Conservation (phyloP, 2,888 invertebrate species). For the Catonia carolina region DNA sequence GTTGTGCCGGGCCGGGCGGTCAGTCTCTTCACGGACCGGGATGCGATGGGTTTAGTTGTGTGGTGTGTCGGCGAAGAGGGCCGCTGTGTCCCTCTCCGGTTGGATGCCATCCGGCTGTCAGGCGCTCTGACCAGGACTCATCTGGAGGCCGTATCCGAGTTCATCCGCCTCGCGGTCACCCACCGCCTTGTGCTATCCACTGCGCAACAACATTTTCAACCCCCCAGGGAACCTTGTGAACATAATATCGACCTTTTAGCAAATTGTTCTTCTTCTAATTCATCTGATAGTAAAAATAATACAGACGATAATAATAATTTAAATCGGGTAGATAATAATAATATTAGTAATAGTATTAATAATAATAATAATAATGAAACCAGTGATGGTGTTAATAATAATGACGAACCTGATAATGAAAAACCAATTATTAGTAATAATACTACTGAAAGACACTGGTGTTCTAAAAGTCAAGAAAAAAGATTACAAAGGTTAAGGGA, state of each 20-base stretch:
- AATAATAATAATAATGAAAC: not conserved
- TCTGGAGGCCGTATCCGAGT: conserved; percentile 58
- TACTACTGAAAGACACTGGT: conserved; percentile 19
- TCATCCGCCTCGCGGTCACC: conserved; percentile 57
- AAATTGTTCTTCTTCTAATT: too few species aligned
- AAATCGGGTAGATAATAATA: not conserved
- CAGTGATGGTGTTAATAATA: not conserved
- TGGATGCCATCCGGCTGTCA: conserved; percentile 59
- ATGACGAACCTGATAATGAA: too few species aligned
- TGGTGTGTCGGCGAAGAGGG: conserved; percentile 59
- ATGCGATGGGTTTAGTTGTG: conserved; percentile 46
- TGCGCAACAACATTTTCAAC: not conserved
- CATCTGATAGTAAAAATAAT: not conserved
- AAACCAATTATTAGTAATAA: not conserved
- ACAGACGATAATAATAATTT: not conserved
- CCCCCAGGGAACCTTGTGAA: conserved; percentile 8
- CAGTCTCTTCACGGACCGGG: not conserved
- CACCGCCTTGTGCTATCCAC: conserved; percentile 51
- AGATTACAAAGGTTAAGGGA: conserved; percentile 43
- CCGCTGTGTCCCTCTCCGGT: conserved; percentile 59
- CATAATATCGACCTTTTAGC: too few species aligned
- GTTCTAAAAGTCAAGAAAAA: conserved; percentile 37
- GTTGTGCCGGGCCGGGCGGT: not conserved
- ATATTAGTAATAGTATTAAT: not conserved
- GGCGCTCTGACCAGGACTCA: conserved; percentile 59